Conservation (phyloP, 2,888 invertebrate species). For the Pseudococcus longispinus region DNA sequence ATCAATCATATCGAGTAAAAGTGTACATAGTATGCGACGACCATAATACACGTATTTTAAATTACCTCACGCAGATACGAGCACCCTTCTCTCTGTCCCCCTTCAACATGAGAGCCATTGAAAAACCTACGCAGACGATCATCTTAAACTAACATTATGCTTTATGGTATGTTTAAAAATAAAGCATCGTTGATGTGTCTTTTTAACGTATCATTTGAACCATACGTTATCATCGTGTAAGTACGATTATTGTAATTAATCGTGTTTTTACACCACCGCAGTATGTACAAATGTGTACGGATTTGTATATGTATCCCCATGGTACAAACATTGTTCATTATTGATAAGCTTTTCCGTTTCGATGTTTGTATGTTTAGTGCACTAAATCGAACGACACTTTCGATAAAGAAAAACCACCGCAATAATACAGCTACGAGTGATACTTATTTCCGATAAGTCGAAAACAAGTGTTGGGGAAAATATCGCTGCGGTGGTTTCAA, state of each 20-base stretch:
- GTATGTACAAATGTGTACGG: neutral
- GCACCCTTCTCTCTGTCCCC: neutral
- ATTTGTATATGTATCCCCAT: neutral
- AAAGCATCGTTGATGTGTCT: neutral
- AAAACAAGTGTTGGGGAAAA: neutral
- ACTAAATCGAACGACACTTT: neutral
- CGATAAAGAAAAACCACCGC: neutral
- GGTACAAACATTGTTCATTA: neutral
- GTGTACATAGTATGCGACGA: neutral
- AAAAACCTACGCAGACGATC: neutral
- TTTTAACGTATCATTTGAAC: neutral
- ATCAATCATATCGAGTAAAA: constrained; percentile 31
- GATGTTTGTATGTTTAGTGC: neutral
- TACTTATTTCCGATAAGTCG: neutral
- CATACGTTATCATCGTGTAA: neutral
- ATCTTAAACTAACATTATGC: neutral
- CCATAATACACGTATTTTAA: constrained; percentile 17
- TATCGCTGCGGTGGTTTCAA: neutral
- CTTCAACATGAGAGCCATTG: neutral
- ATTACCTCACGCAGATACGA: neutral
- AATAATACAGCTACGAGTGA: neutral
- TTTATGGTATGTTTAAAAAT: constrained; percentile 17
- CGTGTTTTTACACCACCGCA: neutral
- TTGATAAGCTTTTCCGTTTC: neutral
- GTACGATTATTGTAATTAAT: neutral